Evolutionary conservation across 2,888 invertebrate species (phyloP).

Genomic region (Mycalesis mineus): DNA sequence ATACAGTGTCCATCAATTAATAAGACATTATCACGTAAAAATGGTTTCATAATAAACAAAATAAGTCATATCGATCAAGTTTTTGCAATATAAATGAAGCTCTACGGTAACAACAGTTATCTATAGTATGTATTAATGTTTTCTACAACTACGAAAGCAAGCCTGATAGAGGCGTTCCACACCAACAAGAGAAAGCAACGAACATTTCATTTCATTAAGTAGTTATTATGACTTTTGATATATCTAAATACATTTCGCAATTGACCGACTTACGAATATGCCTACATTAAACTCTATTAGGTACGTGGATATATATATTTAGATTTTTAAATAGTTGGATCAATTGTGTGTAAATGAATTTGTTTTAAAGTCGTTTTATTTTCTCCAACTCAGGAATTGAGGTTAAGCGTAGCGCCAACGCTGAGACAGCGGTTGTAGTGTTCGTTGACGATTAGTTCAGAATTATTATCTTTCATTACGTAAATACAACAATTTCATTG

Average conservation of each 20-base stretch:
- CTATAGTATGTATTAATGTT: constrained; percentile 32
- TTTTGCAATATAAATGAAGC: constrained; percentile 2
- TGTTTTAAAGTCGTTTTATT: too few species aligned
- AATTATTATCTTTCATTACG: too few species aligned
- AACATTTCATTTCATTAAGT: constrained; percentile 40
- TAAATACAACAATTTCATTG: too few species aligned
- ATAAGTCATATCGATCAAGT: too few species aligned
- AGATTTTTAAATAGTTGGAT: neutral
- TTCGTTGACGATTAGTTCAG: too few species aligned
- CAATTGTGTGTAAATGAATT: too few species aligned
- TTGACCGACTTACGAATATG: constrained; percentile 60
- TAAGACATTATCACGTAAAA: too few species aligned
- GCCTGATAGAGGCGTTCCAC: constrained; percentile 43
- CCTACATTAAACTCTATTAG: constrained; percentile 43
- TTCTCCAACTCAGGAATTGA: too few species aligned
- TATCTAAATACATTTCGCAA: constrained; percentile 53
- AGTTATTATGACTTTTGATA: constrained; percentile 41
- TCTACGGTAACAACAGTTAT: constrained; percentile 19
- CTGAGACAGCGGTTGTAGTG: too few species aligned
- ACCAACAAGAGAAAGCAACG: constrained; percentile 57
- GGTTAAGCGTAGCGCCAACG: too few species aligned
- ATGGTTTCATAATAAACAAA: too few species aligned
- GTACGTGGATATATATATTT: neutral
- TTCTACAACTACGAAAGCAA: constrained; percentile 59
- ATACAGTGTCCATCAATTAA: too few species aligned